phyloP scores from a whole-genome alignment of 2,113 vertebrate species.

The Procavia capensis region DNA sequence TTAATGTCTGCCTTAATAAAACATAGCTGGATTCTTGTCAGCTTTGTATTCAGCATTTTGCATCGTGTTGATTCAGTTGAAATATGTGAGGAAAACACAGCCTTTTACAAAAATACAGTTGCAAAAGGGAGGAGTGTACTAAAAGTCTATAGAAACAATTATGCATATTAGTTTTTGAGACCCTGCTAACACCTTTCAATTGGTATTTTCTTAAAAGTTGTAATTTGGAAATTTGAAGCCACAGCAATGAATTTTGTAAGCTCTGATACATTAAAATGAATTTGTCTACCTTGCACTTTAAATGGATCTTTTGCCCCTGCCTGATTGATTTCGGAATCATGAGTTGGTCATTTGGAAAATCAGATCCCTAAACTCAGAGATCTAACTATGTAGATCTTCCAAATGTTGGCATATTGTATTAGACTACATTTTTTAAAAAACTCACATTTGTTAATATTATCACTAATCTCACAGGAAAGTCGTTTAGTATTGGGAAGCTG shows the following conservation, averaged over 20 bases:
- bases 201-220: neutral
- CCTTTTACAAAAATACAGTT: neutral
- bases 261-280: neutral
- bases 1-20: neutral
- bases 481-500: neutral
- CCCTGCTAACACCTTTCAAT: neutral
- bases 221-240: conserved; percentile 6
- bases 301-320: neutral
- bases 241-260: neutral
- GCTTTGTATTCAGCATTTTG: neutral
- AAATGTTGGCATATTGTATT: neutral
- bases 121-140: neutral
- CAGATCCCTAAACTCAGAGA: neutral
- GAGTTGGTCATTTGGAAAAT: neutral
- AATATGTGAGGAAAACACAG: neutral
- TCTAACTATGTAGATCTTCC: neutral
- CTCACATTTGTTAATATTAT: neutral
- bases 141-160: conserved; percentile 4
- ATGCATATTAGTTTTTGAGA: neutral
- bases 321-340: neutral
- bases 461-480: neutral
- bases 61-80: neutral
- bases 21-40: neutral
- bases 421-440: neutral
- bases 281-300: neutral